Base-by-base conservation (phyloP, 2,888 invertebrate species). In the Drosophila algonquin region DNA sequence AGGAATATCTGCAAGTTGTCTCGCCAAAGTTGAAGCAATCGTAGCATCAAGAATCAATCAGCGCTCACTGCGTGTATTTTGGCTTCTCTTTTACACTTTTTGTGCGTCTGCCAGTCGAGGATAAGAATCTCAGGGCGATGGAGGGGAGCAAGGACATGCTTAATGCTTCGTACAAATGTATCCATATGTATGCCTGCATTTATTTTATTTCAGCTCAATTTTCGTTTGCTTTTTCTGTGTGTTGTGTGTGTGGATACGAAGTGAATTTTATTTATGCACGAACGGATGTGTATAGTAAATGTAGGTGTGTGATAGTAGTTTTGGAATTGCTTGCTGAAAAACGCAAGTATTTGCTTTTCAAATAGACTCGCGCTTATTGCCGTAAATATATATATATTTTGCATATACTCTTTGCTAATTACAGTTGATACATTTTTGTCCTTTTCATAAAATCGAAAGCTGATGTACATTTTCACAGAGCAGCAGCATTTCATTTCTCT, bases 161-260 rank as follows among this genome's bases (percentile, higher is more conserved):
- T 27, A 21, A 52, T 84, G 81, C 81, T 84, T 63, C 73, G 69
- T 85, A 85, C 73, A 82, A 78, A 84, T 84, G 81, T 81, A 77
- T 80, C 4, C 12, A 12, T 32, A 10, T 10, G 12, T 7, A 27
- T 27, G 14, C 5, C 67, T 76, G 73, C 67, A 73, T 65, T 59
- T 56, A 24, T 7, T 27, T 73, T 82, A 84, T 84, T 81, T 84
- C 68, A 71, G 78, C 77, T 65, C 27, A 58, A 58, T 63, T 79
- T 75, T 65, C 51, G 56, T 73, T 73, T 65, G 62, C 10, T 52
- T 30, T 27, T 24, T 45, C 63, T 67, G 16, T 65, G 24, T 59
- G 67, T 59, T 59, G 47, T 53, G 14, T 14, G 18, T 63, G 30
- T 59, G 68, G 57, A 44, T 56, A 63, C 53, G 14, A 59, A 79